Base-by-base conservation (phyloP, 2,797 vertebrate species). In the Podargus strigoides region DNA sequence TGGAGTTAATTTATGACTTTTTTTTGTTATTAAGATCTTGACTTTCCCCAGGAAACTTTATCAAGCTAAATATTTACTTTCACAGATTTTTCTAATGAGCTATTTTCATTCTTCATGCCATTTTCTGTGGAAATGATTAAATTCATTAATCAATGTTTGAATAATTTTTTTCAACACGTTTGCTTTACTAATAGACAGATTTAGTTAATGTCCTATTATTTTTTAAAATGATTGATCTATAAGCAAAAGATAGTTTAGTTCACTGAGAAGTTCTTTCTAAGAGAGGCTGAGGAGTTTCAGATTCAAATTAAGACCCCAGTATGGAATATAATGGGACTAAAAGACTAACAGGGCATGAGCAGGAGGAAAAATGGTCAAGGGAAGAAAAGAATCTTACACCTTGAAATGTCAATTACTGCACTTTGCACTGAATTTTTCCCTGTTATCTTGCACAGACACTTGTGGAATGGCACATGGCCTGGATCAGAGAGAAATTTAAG, bases 41-140 rank as follows among this genome's bases (percentile, higher is more conserved):
- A 52, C 12, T 80, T 87, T 67, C 26, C 39, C 26, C 39, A 72
- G 53, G 53, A 94, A 94, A 94, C n/a, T 46, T 86, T 78, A 72
- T 6, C 19, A 83, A 41, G 37, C 28, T 96, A 95, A 96, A 85
- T 88, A 92, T 96, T 96, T 96, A 70, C 73, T 94, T 90, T 76
- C 34, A 52, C 11, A 87, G 30, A 28, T 13, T 91, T 90, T 76
- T 39, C 70, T 96, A 94, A 95, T 88, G 81, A 93, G 30, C 16
- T 67, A 37, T 73, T 90, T 90, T 90, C 10, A 92, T 92, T 91
- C 58, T 87, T 94, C 75, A 47, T 85, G 60, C 28, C 70, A 66
- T 88, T 93, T 96, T 87, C 50, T 69, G 22, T 68, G 60, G 42
- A 77, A 95, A 92, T 86, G 0, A 93, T 79, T 90, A 81, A 70